Evolutionary conservation across 2,113 vertebrate genomes (phyloP), one percentile per base, ranked within the genome.

Genomic region (Sinosuthora webbiana): DNA sequence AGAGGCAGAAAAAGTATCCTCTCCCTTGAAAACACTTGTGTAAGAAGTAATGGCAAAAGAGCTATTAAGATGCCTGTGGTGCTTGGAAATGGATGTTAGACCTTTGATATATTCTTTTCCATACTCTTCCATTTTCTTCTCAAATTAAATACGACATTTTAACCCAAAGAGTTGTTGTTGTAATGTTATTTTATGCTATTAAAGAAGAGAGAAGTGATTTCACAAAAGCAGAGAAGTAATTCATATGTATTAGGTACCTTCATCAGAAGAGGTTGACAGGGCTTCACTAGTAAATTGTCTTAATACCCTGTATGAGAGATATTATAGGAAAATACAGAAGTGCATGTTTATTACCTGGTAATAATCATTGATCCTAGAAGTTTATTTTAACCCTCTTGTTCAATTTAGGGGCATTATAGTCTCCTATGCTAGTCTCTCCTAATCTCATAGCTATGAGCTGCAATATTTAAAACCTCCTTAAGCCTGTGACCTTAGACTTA

Each of bases 381-480:
- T 70, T 80, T 76, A 42, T 70, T 94, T 94, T 86, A 86, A 89
- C 16, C 5, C 16, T 78, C 52, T 63, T 83, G 16, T 80, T 93
- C 60, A 83, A 67, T 67, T 93, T 90, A 50, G 24, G 19, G 47
- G 49, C 33, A 45, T 45, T 83, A 65, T 24, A 70, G 60, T 50
- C 30, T 81, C 9, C 76, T 71, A 13, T 59, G 59, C 21, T n/a
- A n/a, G n/a, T n/a, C n/a, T n/a, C n/a, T n/a, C n/a, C n/a, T n/a
- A n/a, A n/a, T n/a, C n/a, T n/a, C n/a, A n/a, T n/a, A n/a, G n/a
- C n/a, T 86, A 20, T 77, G 59, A 93, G 33, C n/a, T 70, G 79
- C 47, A 94, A 74, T 92, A 74, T 92, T 92, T 96, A 94, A 93
- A 92, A 86, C 52, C 56, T 83, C 86, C 59, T 81, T 95, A 93